phyloP scores from a whole-genome alignment of 2,888 invertebrate species.

The Drosophila glabriapex region DNA sequence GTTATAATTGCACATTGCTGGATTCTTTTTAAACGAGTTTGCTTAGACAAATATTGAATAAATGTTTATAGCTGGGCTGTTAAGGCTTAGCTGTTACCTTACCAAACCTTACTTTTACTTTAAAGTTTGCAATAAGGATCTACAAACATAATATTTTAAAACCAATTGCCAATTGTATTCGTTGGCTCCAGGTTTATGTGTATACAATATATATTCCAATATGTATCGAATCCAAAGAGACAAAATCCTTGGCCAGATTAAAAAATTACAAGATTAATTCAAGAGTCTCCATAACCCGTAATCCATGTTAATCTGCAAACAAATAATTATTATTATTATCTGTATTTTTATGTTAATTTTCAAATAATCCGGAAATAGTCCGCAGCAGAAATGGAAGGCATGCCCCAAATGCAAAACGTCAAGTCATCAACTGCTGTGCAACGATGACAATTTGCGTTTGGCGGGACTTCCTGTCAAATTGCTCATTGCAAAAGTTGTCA shows the following conservation, averaged over 20 bases:
- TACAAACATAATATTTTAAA: neutral
- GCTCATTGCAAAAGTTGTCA: slow-evolving; percentile 63
- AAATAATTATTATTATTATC: neutral
- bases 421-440: slow-evolving; percentile 45
- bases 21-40: too few relatives aligned
- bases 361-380: neutral
- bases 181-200: too few relatives aligned
- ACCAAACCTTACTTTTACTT: neutral
- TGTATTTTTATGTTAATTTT: neutral
- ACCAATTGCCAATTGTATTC: neutral
- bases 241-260: neutral
- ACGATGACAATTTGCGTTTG: slow-evolving; percentile 56
- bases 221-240: neutral
- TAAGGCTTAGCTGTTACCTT: neutral
- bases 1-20: slow-evolving; percentile 4
- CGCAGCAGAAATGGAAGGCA: neutral
- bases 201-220: too few relatives aligned
- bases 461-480: slow-evolving; percentile 55
- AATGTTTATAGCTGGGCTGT: neutral
- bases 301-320: neutral
- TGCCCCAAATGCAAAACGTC: slow-evolving; percentile 11
- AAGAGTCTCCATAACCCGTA: neutral
- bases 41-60: neutral
- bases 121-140: neutral
- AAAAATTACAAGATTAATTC: neutral